These are phyloP conservation scores for Poeciliopsis turneri DNA, from an alignment of 2,797 vertebrate species.

Conservation along the genomic window DNA sequence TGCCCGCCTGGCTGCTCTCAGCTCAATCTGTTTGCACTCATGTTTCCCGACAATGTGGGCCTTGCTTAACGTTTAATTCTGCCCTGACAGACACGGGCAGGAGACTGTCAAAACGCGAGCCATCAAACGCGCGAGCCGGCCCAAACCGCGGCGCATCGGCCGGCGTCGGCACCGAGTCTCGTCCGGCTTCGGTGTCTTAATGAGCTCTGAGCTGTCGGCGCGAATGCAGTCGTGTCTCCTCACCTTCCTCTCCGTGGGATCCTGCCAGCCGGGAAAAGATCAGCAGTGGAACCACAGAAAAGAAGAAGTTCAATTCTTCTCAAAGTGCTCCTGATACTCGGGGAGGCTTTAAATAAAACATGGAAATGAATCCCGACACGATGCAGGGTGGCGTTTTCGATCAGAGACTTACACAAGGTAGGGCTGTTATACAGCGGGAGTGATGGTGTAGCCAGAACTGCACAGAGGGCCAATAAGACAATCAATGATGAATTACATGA, in stretches of 20 bases:
- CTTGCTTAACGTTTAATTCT: conserved; percentile 77
- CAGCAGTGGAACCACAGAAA: conserved; percentile 50
- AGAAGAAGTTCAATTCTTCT: conserved; percentile 56
- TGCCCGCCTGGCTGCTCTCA: conserved; percentile 49
- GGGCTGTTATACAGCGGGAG: conserved; percentile 54
- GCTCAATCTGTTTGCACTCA: conserved; percentile 70
- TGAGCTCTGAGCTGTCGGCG: conserved; percentile 71
- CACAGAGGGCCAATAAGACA: conserved; percentile 62
- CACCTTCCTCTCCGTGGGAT: conserved; percentile 39
- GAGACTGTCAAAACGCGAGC: conserved; percentile 63
- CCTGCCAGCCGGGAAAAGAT: conserved; percentile 53
- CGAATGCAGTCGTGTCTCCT: conserved; percentile 47
- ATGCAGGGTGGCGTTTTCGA: conserved; percentile 41
- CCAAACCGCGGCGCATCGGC: conserved; percentile 49
- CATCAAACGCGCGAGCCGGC: conserved; percentile 64
- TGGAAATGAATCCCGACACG: conserved; percentile 68
- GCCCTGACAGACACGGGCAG: conserved; percentile 65
- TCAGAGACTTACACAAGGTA: conserved; percentile 47
- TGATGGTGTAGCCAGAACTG: conserved; percentile 41
- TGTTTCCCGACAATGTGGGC: conserved; percentile 51
- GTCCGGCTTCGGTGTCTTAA: conserved; percentile 56
- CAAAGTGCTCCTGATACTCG: conserved; percentile 57
- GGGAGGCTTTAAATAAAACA: conserved; percentile 74
- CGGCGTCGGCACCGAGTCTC: conserved; percentile 43
- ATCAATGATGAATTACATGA: conserved; percentile 72